A percentile compares a stretch with the other conserved stretches of the same genome.
Evolutionary conservation across 2,888 invertebrate genomes (phyloP).

Genomic region (Heterodera filipjevi): DNA sequence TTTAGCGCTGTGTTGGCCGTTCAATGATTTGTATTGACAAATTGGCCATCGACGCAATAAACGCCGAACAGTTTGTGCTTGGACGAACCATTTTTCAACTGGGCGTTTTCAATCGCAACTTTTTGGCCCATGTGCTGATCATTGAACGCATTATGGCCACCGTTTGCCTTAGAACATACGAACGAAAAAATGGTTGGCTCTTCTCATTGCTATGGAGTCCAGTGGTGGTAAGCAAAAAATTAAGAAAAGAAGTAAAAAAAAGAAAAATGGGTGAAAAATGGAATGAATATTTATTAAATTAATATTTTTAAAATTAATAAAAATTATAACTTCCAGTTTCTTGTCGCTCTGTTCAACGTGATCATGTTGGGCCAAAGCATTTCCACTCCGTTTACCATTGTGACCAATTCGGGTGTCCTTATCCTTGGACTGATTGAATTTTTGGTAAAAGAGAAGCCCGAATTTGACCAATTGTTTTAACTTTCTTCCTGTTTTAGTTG

Average conservation of each 20-base stretch:
- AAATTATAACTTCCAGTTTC: background rate
- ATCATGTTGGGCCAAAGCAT: background rate
- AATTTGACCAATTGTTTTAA: background rate
- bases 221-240: background rate
- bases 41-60: background rate
- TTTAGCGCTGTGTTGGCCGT: background rate
- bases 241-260: too few relatives aligned
- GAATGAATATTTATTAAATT: too few relatives aligned
- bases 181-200: background rate
- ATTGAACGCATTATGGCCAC: slow-evolving; percentile 5
- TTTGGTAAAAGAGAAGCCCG: too few relatives aligned
- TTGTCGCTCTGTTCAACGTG: slow-evolving; percentile 2
- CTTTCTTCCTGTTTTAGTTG: background rate
- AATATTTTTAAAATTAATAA: too few relatives aligned
- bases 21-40: background rate
- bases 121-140: slow-evolving; percentile 1
- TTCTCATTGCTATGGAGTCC: background rate
- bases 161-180: background rate
- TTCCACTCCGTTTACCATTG: background rate
- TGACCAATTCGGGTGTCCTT: background rate
- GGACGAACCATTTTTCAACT: background rate
- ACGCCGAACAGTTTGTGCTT: background rate
- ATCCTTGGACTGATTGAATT: background rate
- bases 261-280: too few relatives aligned
- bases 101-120: background rate